Percentiles rank a stretch among this genome's conserved stretches.
Conservation (phyloP, 2,888 invertebrate species). For the Cryptocheilus praepositus region DNA sequence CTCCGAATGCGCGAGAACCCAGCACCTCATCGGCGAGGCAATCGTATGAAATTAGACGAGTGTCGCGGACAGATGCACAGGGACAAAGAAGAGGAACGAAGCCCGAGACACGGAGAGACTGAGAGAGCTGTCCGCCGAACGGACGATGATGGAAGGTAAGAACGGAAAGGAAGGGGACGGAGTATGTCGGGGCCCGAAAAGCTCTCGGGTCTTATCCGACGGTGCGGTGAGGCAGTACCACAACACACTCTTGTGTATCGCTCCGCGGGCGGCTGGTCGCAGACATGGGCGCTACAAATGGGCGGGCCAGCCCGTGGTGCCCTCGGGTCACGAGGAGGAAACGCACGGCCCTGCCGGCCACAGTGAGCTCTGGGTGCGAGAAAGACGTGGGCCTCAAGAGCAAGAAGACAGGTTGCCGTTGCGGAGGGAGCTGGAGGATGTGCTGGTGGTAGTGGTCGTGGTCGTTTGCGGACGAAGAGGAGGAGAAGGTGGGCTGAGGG, state of each 20-base stretch:
- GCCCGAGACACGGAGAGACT: not conserved
- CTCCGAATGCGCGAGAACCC: too few relatives aligned
- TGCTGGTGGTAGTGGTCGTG: slow-evolving; percentile 36
- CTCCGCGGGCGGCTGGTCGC: slow-evolving; percentile 69
- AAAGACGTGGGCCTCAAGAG: slow-evolving; percentile 31
- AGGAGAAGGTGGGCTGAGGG: slow-evolving; percentile 23
- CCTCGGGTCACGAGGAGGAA: slow-evolving; percentile 68
- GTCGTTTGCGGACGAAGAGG: slow-evolving; percentile 4
- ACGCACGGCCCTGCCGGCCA: slow-evolving; percentile 62
- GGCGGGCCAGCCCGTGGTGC: slow-evolving; percentile 69
- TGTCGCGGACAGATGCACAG: not conserved
- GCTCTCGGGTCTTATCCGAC: slow-evolving; percentile 36
- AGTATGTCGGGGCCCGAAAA: slow-evolving; percentile 23
- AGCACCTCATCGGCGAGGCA: not conserved
- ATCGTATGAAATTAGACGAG: slow-evolving; percentile 3
- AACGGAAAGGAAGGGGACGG: slow-evolving; percentile 12
- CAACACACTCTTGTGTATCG: slow-evolving; percentile 56
- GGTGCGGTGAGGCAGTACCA: slow-evolving; percentile 34
- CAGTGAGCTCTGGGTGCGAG: slow-evolving; percentile 46
- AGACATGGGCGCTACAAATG: slow-evolving; percentile 72
- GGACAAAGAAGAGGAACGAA: not conserved
- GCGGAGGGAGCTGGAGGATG: slow-evolving; percentile 28
- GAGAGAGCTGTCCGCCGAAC: not conserved
- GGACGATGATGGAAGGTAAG: not conserved
- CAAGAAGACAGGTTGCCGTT: not conserved